Conservation (phyloP, 2,113 vertebrate species). For the Aplodontia rufa region DNA sequence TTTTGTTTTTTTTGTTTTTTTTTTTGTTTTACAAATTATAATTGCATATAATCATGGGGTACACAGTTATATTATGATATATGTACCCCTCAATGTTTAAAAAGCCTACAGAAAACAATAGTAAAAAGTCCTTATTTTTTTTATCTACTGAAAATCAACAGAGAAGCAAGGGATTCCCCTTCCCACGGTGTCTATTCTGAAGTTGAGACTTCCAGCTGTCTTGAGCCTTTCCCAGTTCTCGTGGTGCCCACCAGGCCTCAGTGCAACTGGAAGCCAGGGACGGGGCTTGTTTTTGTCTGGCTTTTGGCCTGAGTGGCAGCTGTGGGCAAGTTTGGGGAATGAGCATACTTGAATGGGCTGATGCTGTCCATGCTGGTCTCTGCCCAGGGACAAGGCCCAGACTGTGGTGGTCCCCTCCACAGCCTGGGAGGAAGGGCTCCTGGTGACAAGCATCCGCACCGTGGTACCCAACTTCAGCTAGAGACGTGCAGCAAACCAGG, state of each 20-base stretch:
- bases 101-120: background rate
- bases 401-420: too few relatives aligned
- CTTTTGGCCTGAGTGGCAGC: too few relatives aligned
- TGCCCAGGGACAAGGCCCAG: background rate
- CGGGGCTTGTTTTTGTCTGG: background rate
- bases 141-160: background rate
- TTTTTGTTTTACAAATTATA: background rate
- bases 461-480: background rate
- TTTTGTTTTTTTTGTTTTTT: too few relatives aligned
- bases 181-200: background rate
- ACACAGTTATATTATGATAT: background rate
- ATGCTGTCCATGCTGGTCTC: background rate
- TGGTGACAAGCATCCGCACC: background rate
- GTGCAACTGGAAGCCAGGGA: background rate
- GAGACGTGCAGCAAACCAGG: background rate
- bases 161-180: background rate
- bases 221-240: background rate
- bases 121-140: background rate
- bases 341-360: background rate
- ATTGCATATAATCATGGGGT: background rate
- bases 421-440: background rate
- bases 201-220: background rate
- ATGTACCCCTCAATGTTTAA: background rate
- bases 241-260: background rate
- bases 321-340: background rate